phyloP scores from a whole-genome alignment of 2,888 invertebrate genomes.

The Dioctria rufipes region DNA sequence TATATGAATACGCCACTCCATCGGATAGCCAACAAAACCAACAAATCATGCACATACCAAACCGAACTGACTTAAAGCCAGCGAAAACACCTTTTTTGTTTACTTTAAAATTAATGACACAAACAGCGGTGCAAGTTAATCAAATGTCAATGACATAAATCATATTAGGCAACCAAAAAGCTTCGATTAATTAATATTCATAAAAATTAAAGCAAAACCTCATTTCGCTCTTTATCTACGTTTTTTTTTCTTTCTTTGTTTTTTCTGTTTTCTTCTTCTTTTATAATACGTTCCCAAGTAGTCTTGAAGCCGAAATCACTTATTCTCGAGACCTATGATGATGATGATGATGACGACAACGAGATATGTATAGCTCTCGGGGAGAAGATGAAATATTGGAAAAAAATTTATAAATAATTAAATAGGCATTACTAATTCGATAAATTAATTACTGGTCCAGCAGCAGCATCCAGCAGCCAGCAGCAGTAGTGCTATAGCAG shows the following conservation, averaged over 20 bases:
- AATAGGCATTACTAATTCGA: slow-evolving; percentile 58
- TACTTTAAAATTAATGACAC: slow-evolving; percentile 28
- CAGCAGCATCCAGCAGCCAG: not conserved
- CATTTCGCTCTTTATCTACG: slow-evolving; percentile 16
- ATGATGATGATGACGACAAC: not conserved
- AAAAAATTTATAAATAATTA: slow-evolving; percentile 53
- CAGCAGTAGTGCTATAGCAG: not conserved
- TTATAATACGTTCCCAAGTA: too few species aligned
- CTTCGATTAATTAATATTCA: slow-evolving; percentile 55
- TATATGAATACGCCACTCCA: too few species aligned
- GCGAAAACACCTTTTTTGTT: not conserved
- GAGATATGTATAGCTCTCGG: slow-evolving; percentile 6
- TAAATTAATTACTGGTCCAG: slow-evolving; percentile 54
- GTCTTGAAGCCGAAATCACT: too few species aligned
- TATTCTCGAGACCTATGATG: too few species aligned
- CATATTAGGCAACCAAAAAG: slow-evolving; percentile 55
- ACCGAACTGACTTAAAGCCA: not conserved
- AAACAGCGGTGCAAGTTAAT: slow-evolving; percentile 50
- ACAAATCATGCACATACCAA: not conserved
- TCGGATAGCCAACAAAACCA: not conserved
- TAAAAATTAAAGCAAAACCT: slow-evolving; percentile 50
- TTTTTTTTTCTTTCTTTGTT: not conserved
- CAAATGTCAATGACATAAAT: slow-evolving; percentile 59
- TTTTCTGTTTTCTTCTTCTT: too few species aligned
- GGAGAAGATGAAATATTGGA: slow-evolving; percentile 35